phyloP scores from a whole-genome alignment of 2,113 vertebrate genomes.

The Otolemur garnettii region DNA sequence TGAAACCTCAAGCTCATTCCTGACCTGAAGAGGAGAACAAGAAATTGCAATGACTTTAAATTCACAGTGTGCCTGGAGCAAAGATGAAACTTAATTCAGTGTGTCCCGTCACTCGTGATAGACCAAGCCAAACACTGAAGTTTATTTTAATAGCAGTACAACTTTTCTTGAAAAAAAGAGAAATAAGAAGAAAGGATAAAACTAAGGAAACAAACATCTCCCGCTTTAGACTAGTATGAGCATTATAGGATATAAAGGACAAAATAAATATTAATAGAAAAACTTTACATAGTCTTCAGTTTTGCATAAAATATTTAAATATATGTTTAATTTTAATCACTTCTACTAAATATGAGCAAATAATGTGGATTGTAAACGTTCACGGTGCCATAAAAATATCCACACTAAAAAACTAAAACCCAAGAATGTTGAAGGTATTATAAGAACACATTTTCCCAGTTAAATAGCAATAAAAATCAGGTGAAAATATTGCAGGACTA shows the following conservation, averaged over 20 bases:
- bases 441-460: neutral
- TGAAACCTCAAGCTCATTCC: neutral
- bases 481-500: neutral
- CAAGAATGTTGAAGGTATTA: neutral
- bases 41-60: constrained; percentile 45
- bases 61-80: constrained; percentile 4
- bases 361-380: neutral
- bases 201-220: neutral
- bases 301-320: neutral
- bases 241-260: neutral
- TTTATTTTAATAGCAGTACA: constrained; percentile 23
- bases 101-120: constrained; percentile 38
- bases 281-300: neutral
- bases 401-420: neutral
- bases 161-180: neutral
- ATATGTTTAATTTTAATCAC: neutral
- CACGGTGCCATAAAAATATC: neutral
- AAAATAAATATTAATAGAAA: neutral
- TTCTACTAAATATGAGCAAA: neutral
- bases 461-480: neutral
- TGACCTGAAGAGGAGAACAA: constrained; percentile 44
- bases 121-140: constrained; percentile 65
- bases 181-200: neutral
- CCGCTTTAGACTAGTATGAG: neutral
- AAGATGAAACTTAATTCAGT: constrained; percentile 46